These are phyloP conservation scores for Catostylus mosaicus DNA, from an alignment of 30 jellyfish, hydroid and myxozoan species.

Conservation along the genomic window DNA sequence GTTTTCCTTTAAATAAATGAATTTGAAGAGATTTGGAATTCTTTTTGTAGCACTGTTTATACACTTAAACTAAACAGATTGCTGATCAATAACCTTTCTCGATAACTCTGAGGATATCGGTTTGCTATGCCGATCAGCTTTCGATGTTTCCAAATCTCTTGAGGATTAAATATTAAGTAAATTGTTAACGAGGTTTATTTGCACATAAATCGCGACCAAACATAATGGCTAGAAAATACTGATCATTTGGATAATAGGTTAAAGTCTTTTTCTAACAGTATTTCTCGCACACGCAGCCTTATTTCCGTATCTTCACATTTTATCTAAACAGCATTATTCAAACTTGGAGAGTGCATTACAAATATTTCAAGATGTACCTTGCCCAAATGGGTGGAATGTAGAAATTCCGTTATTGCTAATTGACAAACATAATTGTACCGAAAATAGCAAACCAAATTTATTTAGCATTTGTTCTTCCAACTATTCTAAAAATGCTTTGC, in stretches of 20 bases:
- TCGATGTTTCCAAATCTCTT: conserved; percentile 1
- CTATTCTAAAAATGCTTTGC: no score
- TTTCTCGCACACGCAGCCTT: neutral
- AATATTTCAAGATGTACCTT: no score
- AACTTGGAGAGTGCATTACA: no score
- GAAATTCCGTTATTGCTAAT: no score
- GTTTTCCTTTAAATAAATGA: conserved; percentile 18
- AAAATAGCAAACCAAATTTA: no score
- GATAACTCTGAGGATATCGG: conserved; percentile 3
- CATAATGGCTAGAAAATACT: neutral
- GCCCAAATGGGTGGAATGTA: no score
- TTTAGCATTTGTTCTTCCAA: no score
- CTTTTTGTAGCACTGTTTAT: conserved; percentile 10
- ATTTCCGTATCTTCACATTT: no score
- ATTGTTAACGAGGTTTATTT: neutral
- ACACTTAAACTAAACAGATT: conserved; percentile 22
- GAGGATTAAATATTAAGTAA: conserved; percentile 5
- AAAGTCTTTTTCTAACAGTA: neutral
- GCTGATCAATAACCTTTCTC: conserved; percentile 10
- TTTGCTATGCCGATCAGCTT: conserved; percentile 31
- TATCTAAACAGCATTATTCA: no score
- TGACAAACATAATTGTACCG: no score
- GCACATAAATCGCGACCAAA: neutral
- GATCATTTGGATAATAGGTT: neutral
- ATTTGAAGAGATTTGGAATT: conserved; percentile 21